These are phyloP conservation scores for Scaptomyza caliginosa DNA, from an alignment of 2,888 invertebrate species.

Conservation along the genomic window DNA sequence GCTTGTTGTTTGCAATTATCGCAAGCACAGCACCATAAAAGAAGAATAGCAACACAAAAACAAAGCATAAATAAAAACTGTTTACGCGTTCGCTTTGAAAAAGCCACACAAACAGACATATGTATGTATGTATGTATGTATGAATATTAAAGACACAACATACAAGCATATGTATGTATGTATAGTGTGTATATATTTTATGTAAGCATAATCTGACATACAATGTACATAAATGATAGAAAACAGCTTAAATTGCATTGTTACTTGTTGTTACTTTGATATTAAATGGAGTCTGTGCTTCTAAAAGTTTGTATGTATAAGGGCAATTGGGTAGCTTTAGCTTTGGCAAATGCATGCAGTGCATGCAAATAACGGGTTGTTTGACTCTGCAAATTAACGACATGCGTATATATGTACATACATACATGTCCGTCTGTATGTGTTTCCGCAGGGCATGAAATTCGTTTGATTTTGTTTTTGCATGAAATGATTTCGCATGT, in stretches of 20 bases:
- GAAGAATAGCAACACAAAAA: constrained; percentile 47
- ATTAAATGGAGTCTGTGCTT: not conserved
- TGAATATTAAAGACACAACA: not conserved
- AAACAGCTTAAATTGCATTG: not conserved
- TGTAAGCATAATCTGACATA: not conserved
- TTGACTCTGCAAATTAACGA: not conserved
- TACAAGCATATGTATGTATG: not conserved
- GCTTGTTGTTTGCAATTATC: constrained; percentile 68
- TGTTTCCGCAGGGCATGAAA: constrained; percentile 28
- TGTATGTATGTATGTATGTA: no score
- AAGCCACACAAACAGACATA: constrained; percentile 14
- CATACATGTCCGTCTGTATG: not conserved
- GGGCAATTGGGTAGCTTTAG: not conserved
- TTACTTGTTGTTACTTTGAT: not conserved
- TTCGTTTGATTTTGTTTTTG: constrained; percentile 36
- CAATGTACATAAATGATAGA: not conserved
- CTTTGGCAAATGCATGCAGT: not conserved
- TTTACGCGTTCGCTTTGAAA: constrained; percentile 59
- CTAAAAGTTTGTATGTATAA: not conserved
- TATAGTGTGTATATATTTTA: not conserved
- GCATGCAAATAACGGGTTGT: not conserved
- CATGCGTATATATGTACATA: not conserved
- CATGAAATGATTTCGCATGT: constrained; percentile 28
- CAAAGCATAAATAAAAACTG: constrained; percentile 59
- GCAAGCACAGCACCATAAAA: constrained; percentile 61